These are phyloP conservation scores for Galago senegalensis DNA, from an alignment of 2,797 vertebrate species.

Conservation along the genomic window DNA sequence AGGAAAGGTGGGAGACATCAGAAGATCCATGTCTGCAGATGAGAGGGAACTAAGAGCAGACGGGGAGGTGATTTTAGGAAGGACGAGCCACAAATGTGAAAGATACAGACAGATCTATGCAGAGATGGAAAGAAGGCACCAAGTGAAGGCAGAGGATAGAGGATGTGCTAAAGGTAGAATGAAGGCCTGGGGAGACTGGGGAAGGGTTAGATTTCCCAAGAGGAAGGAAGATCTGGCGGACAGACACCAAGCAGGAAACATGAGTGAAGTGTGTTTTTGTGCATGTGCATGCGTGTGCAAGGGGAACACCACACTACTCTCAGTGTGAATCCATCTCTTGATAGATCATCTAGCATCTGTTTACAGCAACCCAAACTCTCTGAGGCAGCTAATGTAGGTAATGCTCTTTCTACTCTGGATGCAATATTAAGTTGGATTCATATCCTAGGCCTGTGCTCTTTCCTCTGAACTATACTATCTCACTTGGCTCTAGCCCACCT, in stretches of 20 bases:
- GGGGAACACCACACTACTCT: background rate
- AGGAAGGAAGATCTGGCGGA: background rate
- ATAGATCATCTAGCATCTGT: background rate
- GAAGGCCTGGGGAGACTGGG: background rate
- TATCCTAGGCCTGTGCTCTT: background rate
- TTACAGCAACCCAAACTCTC: background rate
- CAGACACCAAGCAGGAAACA: background rate
- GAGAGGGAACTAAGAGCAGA: constrained; percentile 12
- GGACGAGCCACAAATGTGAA: background rate
- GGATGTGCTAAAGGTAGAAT: background rate
- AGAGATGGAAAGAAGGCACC: background rate
- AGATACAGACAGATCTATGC: background rate
- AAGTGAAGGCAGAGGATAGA: background rate
- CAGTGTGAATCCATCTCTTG: background rate
- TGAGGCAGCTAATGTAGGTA: background rate
- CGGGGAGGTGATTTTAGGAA: background rate
- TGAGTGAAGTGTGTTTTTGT: background rate
- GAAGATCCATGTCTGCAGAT: background rate
- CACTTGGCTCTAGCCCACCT: background rate
- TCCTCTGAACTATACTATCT: background rate
- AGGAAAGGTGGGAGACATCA: background rate
- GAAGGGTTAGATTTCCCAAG: background rate
- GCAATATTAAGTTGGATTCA: background rate
- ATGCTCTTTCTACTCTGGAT: background rate
- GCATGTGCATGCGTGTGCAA: background rate